Evolutionary conservation across 2,113 vertebrate species (phyloP).

Genomic region (Prionailurus viverrinus): DNA sequence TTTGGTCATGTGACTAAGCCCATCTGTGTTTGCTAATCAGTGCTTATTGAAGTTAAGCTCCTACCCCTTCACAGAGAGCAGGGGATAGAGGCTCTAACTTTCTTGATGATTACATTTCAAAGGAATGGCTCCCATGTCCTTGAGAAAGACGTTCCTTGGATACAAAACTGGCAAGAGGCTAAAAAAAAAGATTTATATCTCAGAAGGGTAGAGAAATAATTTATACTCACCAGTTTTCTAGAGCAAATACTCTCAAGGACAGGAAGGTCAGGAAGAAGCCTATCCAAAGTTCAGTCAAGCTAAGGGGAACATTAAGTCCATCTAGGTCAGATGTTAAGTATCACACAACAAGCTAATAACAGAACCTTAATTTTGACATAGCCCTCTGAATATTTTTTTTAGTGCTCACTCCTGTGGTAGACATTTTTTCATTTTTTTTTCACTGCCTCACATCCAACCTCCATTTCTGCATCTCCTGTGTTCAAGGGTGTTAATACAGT

Average conservation of each 20-base stretch:
- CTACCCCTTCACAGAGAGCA: not conserved
- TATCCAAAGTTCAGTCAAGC: not conserved
- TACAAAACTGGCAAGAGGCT: not conserved
- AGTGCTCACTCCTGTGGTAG: not conserved
- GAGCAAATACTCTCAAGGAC: not conserved
- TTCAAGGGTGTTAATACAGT: not conserved
- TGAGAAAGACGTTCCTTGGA: not conserved
- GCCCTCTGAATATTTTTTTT: not conserved
- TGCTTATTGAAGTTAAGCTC: not conserved
- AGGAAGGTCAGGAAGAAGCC: not conserved
- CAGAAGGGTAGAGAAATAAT: not conserved
- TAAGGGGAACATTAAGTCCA: not conserved
- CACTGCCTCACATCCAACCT: not conserved
- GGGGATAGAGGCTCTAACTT: not conserved
- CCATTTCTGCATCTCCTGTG: not conserved
- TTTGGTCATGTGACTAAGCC: not conserved
- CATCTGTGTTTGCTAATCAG: not conserved
- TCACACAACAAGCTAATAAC: not conserved
- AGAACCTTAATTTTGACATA: not conserved
- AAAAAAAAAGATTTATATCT: not conserved
- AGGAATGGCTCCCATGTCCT: not conserved
- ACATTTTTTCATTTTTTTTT: not conserved
- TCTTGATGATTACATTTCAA: not conserved
- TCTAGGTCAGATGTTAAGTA: not conserved
- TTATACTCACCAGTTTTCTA: not conserved